Conservation (phyloP, 1,140 invertebrate genomes). For the Zaprionus taronus region DNA sequence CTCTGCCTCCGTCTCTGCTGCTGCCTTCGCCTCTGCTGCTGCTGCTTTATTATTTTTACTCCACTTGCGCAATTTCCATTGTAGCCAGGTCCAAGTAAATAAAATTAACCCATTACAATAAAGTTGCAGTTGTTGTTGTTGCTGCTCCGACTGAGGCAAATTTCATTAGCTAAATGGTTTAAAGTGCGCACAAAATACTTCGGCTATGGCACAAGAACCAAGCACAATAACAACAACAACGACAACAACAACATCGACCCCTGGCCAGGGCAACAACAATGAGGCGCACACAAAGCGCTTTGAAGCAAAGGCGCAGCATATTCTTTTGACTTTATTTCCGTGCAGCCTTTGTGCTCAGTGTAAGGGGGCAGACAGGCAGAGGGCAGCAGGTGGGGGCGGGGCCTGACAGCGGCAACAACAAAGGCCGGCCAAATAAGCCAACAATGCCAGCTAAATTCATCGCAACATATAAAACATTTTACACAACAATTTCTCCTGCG, state of each 20-base stretch:
- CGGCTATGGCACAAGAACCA: slow-evolving; percentile 8
- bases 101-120: slow-evolving; percentile 80
- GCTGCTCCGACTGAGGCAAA: slow-evolving; percentile 59
- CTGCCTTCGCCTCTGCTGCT: background rate
- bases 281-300: slow-evolving; percentile 64
- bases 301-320: slow-evolving; percentile 78
- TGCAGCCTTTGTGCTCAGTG: slow-evolving; percentile 52
- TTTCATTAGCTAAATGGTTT: slow-evolving; percentile 79
- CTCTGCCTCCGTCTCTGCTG: slow-evolving; percentile 17
- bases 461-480: slow-evolving; percentile 82
- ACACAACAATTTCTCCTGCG: slow-evolving; percentile 69
- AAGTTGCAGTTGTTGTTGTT: slow-evolving; percentile 58
- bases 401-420: background rate
- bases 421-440: slow-evolving; percentile 37
- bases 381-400: background rate
- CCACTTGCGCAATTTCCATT: slow-evolving; percentile 58
- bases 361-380: background rate
- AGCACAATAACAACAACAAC: slow-evolving; percentile 13
- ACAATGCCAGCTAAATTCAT: slow-evolving; percentile 74
- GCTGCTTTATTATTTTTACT: slow-evolving; percentile 75
- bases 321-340: slow-evolving; percentile 78
- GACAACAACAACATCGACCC: slow-evolving; percentile 22
- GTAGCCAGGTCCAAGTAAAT: slow-evolving; percentile 66
- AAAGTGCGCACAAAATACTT: slow-evolving; percentile 77
- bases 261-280: slow-evolving; percentile 36